phyloP scores from a whole-genome alignment of 2,888 invertebrate species.

The Timema podura region DNA sequence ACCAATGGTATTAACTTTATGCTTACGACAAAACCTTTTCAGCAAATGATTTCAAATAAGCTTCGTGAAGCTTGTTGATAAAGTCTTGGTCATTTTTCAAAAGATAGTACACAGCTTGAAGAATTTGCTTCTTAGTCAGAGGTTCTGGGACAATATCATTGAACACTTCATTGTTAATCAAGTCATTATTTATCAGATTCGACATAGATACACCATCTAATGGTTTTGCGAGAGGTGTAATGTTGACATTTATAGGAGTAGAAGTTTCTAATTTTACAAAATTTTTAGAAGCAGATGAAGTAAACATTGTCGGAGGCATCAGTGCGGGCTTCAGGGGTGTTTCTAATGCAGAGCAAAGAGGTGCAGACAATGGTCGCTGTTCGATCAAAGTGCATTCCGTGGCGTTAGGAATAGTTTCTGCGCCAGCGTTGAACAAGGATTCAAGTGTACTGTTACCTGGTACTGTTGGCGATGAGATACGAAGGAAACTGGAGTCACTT shows the following conservation, averaged over 20 bases:
- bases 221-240: neutral
- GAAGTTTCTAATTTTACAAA: constrained; percentile 28
- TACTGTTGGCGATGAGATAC: constrained; percentile 51
- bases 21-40: constrained; percentile 51
- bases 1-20: too few species aligned
- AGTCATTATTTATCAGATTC: neutral
- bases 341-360: constrained; percentile 28
- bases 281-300: constrained; percentile 52
- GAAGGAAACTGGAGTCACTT: constrained; percentile 47
- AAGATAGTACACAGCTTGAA: constrained; percentile 83
- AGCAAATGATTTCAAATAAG: constrained; percentile 82
- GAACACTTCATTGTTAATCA: constrained; percentile 16
- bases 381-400: too few species aligned
- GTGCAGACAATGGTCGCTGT: constrained; percentile 32
- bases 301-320: constrained; percentile 85
- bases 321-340: constrained; percentile 55
- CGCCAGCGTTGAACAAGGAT: too few species aligned
- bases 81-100: constrained; percentile 85
- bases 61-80: constrained; percentile 84
- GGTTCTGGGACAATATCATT: constrained; percentile 55
- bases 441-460: neutral
- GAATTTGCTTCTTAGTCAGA: constrained; percentile 80
- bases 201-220: neutral
- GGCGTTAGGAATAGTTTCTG: too few species aligned
- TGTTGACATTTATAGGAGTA: neutral